Evolutionary conservation across 2,113 vertebrate genomes (phyloP).

Genomic region (Eidolon helvum): DNA sequence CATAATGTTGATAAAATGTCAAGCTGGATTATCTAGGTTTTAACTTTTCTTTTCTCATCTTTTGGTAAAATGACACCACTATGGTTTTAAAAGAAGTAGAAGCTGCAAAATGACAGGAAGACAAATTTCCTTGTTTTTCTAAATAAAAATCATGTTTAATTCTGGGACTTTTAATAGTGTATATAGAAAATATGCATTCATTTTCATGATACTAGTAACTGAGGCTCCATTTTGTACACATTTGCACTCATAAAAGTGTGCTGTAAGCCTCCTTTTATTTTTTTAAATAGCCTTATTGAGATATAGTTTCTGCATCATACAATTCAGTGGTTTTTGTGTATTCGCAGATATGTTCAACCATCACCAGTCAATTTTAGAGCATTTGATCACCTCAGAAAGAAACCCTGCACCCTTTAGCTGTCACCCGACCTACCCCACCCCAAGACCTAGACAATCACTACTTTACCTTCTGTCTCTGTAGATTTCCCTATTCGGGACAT

Average conservation of each 20-base stretch:
- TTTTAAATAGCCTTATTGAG: neutral
- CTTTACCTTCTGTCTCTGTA: neutral
- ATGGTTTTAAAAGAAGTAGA: neutral
- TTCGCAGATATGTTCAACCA: neutral
- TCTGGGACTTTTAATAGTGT: neutral
- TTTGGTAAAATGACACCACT: neutral
- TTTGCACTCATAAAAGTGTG: neutral
- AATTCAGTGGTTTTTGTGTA: neutral
- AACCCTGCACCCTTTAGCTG: neutral
- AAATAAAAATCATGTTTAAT: neutral
- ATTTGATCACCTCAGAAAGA: neutral
- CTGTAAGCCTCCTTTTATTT: neutral
- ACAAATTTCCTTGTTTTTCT: conserved; percentile 22
- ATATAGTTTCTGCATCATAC: neutral
- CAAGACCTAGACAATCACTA: neutral
- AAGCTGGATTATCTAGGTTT: neutral
- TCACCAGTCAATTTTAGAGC: neutral
- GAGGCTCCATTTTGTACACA: neutral
- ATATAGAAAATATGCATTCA: neutral
- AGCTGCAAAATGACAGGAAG: neutral
- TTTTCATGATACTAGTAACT: neutral
- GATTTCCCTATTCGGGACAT: neutral
- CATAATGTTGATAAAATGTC: neutral
- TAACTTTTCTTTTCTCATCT: neutral
- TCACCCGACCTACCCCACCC: neutral